A percentile compares a stretch with the other conserved stretches of the same genome.
Conservation (phyloP, 2,113 vertebrate species). For the Corapipo altera region DNA sequence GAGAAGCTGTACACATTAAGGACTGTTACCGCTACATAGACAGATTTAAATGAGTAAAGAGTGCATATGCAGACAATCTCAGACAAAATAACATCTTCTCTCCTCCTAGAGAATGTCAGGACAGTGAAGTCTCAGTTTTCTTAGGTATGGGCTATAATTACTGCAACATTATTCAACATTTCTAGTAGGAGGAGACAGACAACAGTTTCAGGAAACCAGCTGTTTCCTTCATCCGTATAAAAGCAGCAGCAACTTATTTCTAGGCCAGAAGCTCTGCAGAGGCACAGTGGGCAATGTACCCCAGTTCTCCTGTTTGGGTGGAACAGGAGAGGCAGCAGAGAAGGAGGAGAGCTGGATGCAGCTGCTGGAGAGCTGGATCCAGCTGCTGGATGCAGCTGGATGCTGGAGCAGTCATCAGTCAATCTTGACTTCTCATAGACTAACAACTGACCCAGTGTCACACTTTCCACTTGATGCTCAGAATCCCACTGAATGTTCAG, state of each 20-base stretch:
- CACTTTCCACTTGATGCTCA: neutral
- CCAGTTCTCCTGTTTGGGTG: neutral
- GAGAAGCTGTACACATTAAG: neutral
- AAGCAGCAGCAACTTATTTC: neutral
- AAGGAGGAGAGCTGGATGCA: neutral
- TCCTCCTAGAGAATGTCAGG: neutral
- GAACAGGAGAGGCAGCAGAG: neutral
- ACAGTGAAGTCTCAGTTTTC: neutral
- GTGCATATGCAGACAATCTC: neutral
- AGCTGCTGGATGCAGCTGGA: neutral
- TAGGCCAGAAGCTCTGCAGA: neutral
- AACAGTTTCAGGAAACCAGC: neutral
- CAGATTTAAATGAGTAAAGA: neutral
- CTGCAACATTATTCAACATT: neutral
- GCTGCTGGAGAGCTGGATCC: neutral
- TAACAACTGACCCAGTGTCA: neutral
- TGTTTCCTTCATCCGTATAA: neutral
- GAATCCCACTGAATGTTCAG: neutral
- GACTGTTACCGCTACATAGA: neutral
- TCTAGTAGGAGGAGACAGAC: neutral
- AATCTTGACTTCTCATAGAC: neutral
- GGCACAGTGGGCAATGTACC: neutral
- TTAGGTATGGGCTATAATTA: neutral
- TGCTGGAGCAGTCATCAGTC: neutral
- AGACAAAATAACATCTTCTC: neutral